phyloP scores from a whole-genome alignment of 2,888 invertebrate genomes.

The Meteorus colon region DNA sequence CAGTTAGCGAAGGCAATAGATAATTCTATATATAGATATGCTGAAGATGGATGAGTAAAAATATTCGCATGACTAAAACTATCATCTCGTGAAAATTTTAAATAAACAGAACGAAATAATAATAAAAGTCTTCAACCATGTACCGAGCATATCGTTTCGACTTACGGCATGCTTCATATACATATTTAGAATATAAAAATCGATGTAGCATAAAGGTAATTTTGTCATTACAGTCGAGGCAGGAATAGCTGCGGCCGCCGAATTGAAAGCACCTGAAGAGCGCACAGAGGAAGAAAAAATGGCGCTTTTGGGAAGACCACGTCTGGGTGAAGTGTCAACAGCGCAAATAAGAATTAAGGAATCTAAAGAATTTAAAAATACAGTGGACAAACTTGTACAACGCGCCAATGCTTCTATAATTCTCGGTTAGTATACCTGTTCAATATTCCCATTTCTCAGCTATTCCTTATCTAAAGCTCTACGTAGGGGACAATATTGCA shows the following conservation, averaged over 20 bases:
- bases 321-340: slow-evolving; percentile 89
- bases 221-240: slow-evolving; percentile 72
- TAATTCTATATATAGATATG: not conserved
- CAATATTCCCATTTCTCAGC: not conserved
- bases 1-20: not conserved
- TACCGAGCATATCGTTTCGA: slow-evolving; percentile 8
- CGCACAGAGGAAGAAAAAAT: slow-evolving; percentile 88
- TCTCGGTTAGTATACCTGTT: slow-evolving; percentile 75
- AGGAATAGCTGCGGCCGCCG: slow-evolving; percentile 79
- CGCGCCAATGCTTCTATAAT: slow-evolving; percentile 96
- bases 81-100: not conserved
- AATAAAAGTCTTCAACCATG: slow-evolving; percentile 16
- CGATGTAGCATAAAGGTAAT: not conserved
- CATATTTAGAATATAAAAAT: not conserved
- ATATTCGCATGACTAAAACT: not conserved
- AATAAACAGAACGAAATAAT: slow-evolving; percentile 13
- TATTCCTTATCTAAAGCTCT: too few relatives aligned
- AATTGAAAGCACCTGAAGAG: slow-evolving; percentile 80
- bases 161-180: not conserved
- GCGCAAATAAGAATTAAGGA: slow-evolving; percentile 95
- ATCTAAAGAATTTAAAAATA: slow-evolving; percentile 99
- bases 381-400: slow-evolving; percentile 98
- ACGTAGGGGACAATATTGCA: not conserved
- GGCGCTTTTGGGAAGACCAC: slow-evolving; percentile 92
- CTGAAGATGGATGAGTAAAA: not conserved